phyloP scores from a whole-genome alignment of 2,797 vertebrate genomes.

The Enteromius trimaculatus region DNA sequence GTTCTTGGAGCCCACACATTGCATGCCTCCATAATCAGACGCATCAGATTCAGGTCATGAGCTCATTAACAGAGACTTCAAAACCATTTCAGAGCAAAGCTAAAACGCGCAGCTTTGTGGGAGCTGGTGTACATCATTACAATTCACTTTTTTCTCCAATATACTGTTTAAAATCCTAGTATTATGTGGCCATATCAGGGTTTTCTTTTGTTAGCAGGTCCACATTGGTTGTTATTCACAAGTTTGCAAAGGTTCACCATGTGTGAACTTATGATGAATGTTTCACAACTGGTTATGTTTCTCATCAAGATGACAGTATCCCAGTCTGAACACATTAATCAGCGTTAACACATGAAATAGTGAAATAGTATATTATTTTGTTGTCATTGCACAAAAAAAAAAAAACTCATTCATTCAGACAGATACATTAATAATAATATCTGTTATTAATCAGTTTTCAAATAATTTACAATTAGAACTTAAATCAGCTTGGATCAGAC shows the following conservation, averaged over 20 bases:
- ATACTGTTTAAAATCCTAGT: neutral
- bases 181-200: neutral
- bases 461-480: neutral
- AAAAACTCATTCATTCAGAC: neutral
- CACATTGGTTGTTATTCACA: neutral
- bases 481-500: neutral
- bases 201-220: neutral
- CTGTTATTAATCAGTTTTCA: neutral
- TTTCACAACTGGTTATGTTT: neutral
- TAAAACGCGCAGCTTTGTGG: neutral
- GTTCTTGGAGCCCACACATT: neutral
- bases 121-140: neutral
- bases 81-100: neutral
- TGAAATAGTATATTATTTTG: too few species aligned
- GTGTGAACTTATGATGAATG: neutral
- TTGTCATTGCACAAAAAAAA: neutral
- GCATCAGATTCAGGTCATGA: neutral
- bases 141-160: neutral
- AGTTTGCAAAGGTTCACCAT: neutral
- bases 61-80: neutral
- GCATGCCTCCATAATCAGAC: neutral
- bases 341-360: neutral
- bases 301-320: neutral
- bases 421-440: neutral
- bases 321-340: neutral